Evolutionary conservation across 2,797 vertebrate species (phyloP).

Genomic region (Diceros bicornis): DNA sequence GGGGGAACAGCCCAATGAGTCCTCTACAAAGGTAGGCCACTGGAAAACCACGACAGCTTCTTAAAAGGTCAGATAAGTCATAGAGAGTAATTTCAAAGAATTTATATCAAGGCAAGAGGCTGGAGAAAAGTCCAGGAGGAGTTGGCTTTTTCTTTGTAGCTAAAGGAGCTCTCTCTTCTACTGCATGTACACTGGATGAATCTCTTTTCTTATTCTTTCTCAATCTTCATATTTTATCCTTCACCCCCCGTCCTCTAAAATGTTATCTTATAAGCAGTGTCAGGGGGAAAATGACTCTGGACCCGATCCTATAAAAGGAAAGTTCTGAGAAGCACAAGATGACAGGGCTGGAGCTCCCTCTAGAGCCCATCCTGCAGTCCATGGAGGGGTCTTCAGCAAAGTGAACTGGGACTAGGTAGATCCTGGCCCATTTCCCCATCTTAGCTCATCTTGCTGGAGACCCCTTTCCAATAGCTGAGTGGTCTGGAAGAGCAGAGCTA

Average conservation of each 20-base stretch:
- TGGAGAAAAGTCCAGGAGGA: not conserved
- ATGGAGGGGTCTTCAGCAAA: constrained; percentile 50
- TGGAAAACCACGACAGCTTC: not conserved
- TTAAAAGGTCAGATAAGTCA: not conserved
- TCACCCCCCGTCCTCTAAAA: not conserved
- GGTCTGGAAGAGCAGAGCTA: not conserved
- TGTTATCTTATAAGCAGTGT: not conserved
- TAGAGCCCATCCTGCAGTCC: constrained; percentile 69
- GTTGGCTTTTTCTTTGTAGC: not conserved
- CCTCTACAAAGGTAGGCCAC: not conserved
- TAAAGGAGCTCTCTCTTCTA: not conserved
- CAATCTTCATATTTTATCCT: constrained; percentile 8
- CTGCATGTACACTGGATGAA: not conserved
- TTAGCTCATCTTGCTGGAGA: not conserved
- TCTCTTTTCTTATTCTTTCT: constrained; percentile 8
- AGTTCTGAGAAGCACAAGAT: constrained; percentile 33
- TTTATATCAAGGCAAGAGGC: not conserved
- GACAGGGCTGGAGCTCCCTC: constrained; percentile 76
- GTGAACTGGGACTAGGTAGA: not conserved
- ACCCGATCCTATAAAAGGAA: constrained; percentile 46
- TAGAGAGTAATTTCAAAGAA: constrained; percentile 35
- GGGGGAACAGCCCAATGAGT: not conserved
- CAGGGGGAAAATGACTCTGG: not conserved
- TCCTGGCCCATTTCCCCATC: not conserved
- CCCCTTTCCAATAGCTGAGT: not conserved